These are phyloP conservation scores for Drosophila pallidifrons DNA, from an alignment of 1,140 invertebrate species.

Conservation along the genomic window DNA sequence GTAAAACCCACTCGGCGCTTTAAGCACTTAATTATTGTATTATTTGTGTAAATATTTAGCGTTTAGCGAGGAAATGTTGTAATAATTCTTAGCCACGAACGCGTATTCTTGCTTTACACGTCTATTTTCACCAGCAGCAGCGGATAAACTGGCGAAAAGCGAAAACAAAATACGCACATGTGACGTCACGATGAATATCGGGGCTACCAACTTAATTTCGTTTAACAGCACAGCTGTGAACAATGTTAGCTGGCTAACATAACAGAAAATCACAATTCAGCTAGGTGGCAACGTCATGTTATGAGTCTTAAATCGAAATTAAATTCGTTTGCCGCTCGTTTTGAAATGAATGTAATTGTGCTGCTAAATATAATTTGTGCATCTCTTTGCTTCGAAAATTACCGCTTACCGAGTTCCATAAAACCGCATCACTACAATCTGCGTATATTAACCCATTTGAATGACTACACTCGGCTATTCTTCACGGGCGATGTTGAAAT, in stretches of 20 bases:
- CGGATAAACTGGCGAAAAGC: constrained; percentile 45
- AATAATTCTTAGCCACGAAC: constrained; percentile 19
- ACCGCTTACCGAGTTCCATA: constrained; percentile 88
- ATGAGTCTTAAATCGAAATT: constrained; percentile 36
- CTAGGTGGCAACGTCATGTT: background rate
- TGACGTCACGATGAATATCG: constrained; percentile 9
- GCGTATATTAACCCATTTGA: constrained; percentile 87
- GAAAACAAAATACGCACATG: constrained; percentile 39
- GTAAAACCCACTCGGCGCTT: constrained; percentile 3
- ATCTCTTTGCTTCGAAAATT: constrained; percentile 55
- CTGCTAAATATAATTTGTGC: constrained; percentile 9
- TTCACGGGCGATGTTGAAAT: constrained; percentile 88
- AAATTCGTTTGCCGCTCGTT: background rate
- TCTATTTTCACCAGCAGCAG: constrained; percentile 46
- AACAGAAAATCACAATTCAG: background rate
- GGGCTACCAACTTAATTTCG: constrained; percentile 17
- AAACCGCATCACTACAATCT: constrained; percentile 89
- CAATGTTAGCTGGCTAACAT: constrained; percentile 19
- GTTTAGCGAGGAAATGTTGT: constrained; percentile 35
- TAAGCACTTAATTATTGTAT: constrained; percentile 15
- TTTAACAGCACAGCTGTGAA: constrained; percentile 26
- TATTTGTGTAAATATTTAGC: constrained; percentile 27
- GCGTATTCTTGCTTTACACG: background rate
- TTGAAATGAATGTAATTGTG: constrained; percentile 26
- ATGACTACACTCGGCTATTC: constrained; percentile 73